Percentiles rank a stretch among this genome's conserved stretches.
These are phyloP conservation scores for Poeciliopsis gracilis DNA, from an alignment of 2,797 vertebrate species.

Conservation along the genomic window DNA sequence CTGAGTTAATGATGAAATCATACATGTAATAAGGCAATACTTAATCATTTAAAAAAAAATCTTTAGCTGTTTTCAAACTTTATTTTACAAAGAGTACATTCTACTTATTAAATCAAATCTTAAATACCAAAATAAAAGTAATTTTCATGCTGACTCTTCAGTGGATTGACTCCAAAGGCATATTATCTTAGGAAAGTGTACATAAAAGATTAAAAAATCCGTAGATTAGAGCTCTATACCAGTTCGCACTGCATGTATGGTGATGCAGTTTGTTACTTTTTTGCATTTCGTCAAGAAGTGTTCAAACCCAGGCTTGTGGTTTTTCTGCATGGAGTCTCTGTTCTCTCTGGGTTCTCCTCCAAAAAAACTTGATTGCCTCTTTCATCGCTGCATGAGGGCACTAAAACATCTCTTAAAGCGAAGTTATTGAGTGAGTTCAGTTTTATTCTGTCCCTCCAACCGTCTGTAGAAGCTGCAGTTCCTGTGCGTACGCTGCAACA, in stretches of 20 bases:
- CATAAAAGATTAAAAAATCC: not conserved
- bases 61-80: too few species aligned
- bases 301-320: not conserved
- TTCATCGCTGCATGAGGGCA: not conserved
- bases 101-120: too few species aligned
- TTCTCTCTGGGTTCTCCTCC: not conserved
- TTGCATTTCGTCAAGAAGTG: not conserved
- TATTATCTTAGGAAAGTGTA: not conserved
- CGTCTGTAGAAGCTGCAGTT: slow-evolving; percentile 22
- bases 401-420: not conserved
- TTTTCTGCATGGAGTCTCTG: not conserved
- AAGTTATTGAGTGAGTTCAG: not conserved
- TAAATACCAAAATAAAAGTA: too few species aligned
- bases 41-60: too few species aligned
- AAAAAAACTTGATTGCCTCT: not conserved
- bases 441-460: slow-evolving; percentile 34
- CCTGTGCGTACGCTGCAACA: slow-evolving; percentile 50
- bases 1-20: not conserved
- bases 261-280: not conserved
- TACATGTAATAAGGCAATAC: not conserved
- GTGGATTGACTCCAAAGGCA: not conserved
- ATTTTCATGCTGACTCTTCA: not conserved
- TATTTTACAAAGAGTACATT: too few species aligned
- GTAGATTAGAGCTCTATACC: not conserved
- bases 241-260: not conserved